phyloP scores from a whole-genome alignment of 1,140 invertebrate species.

The Potamilus streckersoni region DNA sequence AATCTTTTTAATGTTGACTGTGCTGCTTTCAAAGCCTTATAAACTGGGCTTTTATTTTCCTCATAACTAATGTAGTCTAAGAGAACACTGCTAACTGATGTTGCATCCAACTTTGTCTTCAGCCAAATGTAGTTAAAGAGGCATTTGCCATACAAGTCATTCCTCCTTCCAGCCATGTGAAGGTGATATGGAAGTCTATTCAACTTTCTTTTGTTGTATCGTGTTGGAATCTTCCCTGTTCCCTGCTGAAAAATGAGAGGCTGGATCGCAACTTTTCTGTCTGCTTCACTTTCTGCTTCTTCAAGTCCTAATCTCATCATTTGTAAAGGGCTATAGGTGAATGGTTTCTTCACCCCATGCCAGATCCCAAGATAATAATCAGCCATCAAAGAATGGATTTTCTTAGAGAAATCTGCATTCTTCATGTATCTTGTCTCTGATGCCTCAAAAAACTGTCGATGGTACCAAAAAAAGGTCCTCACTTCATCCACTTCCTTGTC shows the following conservation, averaged over 20 bases:
- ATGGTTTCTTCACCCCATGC: conserved; percentile 91
- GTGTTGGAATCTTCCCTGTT: conserved; percentile 5
- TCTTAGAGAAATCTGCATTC: conserved; percentile 91
- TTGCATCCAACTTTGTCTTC: conserved; percentile 47
- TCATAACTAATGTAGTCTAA: conserved; percentile 69
- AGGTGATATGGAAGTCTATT: conserved; percentile 54
- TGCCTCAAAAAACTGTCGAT: conserved; percentile 53
- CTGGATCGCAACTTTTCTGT: conserved; percentile 93
- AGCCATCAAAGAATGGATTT: conserved; percentile 95
- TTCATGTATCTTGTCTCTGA: conserved; percentile 91
- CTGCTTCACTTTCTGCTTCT: conserved; percentile 90
- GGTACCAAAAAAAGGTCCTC: conserved; percentile 56
- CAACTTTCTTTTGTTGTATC: conserved; percentile 56
- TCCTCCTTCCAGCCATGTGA: conserved; percentile 60
- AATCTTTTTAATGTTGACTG: conserved; percentile 45
- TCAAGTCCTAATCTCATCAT: conserved; percentile 61
- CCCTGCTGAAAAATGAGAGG: conserved; percentile 81
- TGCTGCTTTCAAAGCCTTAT: conserved; percentile 52
- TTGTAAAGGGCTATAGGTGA: conserved; percentile 93
- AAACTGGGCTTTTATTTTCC: conserved; percentile 63
- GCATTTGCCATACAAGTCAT: conserved; percentile 37
- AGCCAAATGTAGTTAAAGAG: conserved; percentile 56
- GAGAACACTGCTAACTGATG: conserved; percentile 46
- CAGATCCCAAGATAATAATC: conserved; percentile 97
- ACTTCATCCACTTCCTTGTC: conserved; percentile 89